Evolutionary conservation across 1,140 invertebrate species (phyloP), one percentile per base, ranked within the genome.

Genomic region (Sminthurides bifidus): DNA sequence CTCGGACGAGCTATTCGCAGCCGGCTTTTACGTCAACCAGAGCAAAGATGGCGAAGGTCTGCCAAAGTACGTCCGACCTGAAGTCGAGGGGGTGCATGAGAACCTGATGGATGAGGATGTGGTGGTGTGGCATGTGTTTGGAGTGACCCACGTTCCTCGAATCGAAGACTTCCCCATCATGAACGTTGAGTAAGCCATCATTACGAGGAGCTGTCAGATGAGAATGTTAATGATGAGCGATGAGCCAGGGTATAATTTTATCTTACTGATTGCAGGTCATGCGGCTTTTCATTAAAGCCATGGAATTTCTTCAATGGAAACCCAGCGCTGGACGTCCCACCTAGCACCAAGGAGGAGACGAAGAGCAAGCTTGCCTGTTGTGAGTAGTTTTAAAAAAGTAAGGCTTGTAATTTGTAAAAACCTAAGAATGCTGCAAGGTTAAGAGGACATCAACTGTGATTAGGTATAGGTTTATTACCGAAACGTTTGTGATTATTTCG

Each of bases 161-260:
- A 54, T 56, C 3, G 63, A 65, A 27, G 63, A 65, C 30, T 65
- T 59, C 30, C 63, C 63, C 5, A 49, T 65, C 19, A 65, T 65
- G 63, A 49, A 56, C 3, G 37, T 58, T 4, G 63, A 65, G 63
- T 65, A 54, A 56, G 59, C 14, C 10, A 43, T 2, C 29, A n/a
- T 10, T 12, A 17, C 2, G 29, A 19, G 8, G 5, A 24, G 29
- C 21, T 31, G n/a, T 37, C 12, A n/a, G 8, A 6, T 1, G 49
- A 1, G 6, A 2, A 17, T 14, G 37, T 48, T 27, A 3, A 26
- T 6, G 41, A 51, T 43, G n/a, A n/a, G n/a, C n/a, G n/a, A n/a
- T n/a, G n/a, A n/a, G n/a, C n/a, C n/a, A n/a, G n/a, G n/a, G n/a
- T n/a, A n/a, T n/a, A n/a, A n/a, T n/a, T n/a, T n/a, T n/a, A n/a